Evolutionary conservation across 2,888 invertebrate species (phyloP).

Genomic region (Hirtodrosophila alboralis): DNA sequence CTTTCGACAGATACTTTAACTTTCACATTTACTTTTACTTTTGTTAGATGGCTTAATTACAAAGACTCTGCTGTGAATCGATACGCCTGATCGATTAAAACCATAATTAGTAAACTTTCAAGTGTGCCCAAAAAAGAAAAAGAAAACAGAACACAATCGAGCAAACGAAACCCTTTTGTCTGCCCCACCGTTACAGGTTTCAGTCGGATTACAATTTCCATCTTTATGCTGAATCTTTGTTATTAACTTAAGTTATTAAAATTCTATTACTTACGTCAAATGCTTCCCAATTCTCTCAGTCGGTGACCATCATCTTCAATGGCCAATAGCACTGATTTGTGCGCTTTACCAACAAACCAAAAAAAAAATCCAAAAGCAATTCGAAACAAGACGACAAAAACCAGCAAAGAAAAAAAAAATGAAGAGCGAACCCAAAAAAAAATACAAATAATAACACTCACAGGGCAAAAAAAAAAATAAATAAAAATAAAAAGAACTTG

Average conservation of each 20-base stretch:
- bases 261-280: slow-evolving; percentile 60
- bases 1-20: slow-evolving; percentile 38
- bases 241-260: slow-evolving; percentile 61
- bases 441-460: slow-evolving; percentile 24
- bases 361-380: not conserved
- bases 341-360: slow-evolving; percentile 26
- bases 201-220: slow-evolving; percentile 13
- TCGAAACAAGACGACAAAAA: slow-evolving; percentile 35
- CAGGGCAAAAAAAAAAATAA: slow-evolving; percentile 15
- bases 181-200: not conserved
- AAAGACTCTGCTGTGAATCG: slow-evolving; percentile 25
- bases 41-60: slow-evolving; percentile 60
- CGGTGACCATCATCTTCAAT: not conserved
- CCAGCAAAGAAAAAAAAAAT: slow-evolving; percentile 10
- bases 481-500: slow-evolving; percentile 54
- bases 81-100: slow-evolving; percentile 64
- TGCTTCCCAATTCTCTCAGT: not conserved
- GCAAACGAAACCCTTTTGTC: too few relatives aligned
- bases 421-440: not conserved
- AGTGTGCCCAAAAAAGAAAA: slow-evolving; percentile 40
- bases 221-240: slow-evolving; percentile 8
- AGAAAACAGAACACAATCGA: too few relatives aligned
- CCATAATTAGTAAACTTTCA: slow-evolving; percentile 74
- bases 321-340: slow-evolving; percentile 26
- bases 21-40: slow-evolving; percentile 22